Evolutionary conservation across 2,888 invertebrate genomes (phyloP), one percentile per base, ranked within the genome.

Genomic region (Caenorhabditis zanzibari): DNA sequence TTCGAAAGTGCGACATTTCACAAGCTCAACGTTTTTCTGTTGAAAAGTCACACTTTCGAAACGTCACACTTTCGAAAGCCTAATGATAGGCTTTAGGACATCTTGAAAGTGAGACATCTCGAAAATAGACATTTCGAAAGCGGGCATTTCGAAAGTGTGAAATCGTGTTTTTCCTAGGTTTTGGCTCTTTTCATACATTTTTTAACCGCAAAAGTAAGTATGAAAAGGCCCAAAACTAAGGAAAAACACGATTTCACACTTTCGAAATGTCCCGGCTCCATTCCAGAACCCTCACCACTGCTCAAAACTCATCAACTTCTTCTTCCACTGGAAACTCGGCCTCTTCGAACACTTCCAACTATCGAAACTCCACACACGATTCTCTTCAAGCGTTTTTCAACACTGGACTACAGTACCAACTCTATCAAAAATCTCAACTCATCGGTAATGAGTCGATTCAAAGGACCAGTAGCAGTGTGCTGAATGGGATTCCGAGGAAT

Each of bases 371-470:
- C 12, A 79, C 87, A 6, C 86, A 87, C 49, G 90, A 91, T 16
- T 88, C 90, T 0, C 82, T 91, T 0, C 90, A 90, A 74, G 90
- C 91, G 0, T 91, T 91, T 73, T 91, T 91, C 79, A 91, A 90
- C 63, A 85, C 90, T n/a, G 90, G 90, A 9, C 85, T 91, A 1
- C 91, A 88, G 64, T 91, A 92, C 73, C 91, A 92, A 63, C 75
- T 91, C 9, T 91, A 92, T 75, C 89, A 88, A 44, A 90, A 89
- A 56, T 86, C 90, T 9, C 83, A 82, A 9, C 56, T 86, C 9
- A 81, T 84, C 22, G 80, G 75, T 12, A 64, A 38, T 22, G 84
- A 85, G 28, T 56, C 41, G 3, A 68, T 75, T 49, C 74, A 64
- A 22, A 14, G 58, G 28, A 28, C 32, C 7, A 71, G 58, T 32